Evolutionary conservation across 2,797 vertebrate genomes (phyloP).

Genomic region (Pteropus rufus): DNA sequence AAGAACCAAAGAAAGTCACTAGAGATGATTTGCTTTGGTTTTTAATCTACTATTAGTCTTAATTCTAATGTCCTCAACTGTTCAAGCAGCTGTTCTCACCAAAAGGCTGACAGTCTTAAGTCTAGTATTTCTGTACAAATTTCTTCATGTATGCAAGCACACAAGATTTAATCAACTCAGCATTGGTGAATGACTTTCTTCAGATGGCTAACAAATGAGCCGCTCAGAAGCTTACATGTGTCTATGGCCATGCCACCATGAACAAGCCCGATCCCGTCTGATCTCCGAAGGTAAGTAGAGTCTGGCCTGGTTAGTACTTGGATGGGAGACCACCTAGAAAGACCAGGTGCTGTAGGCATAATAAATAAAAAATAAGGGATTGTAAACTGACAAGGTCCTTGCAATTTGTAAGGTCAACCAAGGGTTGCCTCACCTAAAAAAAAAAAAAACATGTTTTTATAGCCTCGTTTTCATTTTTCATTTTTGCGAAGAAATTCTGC

Average conservation of each 20-base stretch:
- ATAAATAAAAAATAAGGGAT: too few species aligned
- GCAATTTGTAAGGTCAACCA: too few species aligned
- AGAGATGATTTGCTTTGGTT: background rate
- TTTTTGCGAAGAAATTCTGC: background rate
- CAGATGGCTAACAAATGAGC: background rate
- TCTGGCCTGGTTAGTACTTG: too few species aligned
- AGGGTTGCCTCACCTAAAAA: too few species aligned
- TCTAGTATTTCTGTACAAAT: background rate
- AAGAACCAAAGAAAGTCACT: background rate
- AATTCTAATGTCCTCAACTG: background rate
- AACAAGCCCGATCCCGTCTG: too few species aligned
- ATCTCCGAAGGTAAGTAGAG: too few species aligned
- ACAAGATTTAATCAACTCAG: background rate
- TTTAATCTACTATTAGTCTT: background rate
- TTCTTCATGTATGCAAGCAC: background rate
- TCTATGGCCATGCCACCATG: too few species aligned
- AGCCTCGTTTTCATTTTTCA: background rate
- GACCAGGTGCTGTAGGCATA: too few species aligned
- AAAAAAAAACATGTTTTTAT: background rate
- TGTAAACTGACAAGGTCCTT: too few species aligned
- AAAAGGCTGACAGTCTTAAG: background rate
- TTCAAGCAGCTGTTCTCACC: background rate
- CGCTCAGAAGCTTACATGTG: background rate
- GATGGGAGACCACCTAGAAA: too few species aligned
- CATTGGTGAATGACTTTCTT: background rate